Evolutionary conservation across 92 coral and sea anemone species (phyloP).

Genomic region (Palythoa grandiflora): DNA sequence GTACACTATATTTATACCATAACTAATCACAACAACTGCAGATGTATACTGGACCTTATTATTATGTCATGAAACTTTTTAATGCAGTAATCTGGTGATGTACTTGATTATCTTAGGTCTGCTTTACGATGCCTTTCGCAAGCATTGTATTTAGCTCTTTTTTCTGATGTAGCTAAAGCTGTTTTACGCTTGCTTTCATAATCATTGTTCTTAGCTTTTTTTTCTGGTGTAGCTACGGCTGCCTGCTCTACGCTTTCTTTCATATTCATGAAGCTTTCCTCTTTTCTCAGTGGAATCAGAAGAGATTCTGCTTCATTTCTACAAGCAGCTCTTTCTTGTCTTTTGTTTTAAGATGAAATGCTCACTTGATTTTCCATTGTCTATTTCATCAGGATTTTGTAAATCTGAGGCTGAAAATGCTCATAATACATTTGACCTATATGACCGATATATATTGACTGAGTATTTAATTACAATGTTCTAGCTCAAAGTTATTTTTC

Average conservation of each 20-base stretch:
- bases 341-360: too few species aligned
- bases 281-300: not conserved
- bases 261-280: too few species aligned
- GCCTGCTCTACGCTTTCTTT: too few species aligned
- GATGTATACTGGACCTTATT: constrained; percentile 67
- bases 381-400: not conserved
- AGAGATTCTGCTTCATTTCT: not conserved
- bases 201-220: too few species aligned
- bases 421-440: constrained; percentile 10
- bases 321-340: too few species aligned
- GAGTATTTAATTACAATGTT: not conserved
- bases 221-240: too few species aligned
- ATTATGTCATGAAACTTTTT: constrained; percentile 63
- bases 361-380: not conserved
- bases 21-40: constrained; percentile 76
- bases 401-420: not conserved
- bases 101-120: not conserved
- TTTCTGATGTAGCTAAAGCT: not conserved
- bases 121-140: not conserved
- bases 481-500: not conserved
- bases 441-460: constrained; percentile 8
- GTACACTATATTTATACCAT: constrained; percentile 68
- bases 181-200: too few species aligned
- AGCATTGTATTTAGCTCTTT: constrained; percentile 38
- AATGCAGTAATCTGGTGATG: constrained; percentile 10